Conservation (phyloP, 2,113 vertebrate genomes). For the Melanerpes aurifrons region DNA sequence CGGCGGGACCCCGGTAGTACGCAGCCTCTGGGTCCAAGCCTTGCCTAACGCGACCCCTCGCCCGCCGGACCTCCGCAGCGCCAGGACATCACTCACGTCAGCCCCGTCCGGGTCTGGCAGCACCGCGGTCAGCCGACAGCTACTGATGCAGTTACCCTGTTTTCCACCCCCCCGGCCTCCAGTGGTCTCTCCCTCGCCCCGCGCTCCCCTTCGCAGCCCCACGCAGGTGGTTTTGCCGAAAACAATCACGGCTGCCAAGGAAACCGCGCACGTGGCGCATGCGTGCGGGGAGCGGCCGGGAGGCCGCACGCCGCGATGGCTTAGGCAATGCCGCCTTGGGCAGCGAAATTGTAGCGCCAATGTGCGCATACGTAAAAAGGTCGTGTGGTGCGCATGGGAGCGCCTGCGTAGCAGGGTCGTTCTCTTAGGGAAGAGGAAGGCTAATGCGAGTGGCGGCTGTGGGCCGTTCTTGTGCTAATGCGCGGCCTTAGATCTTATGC, state of each 20-base stretch:
- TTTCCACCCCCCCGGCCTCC: background rate
- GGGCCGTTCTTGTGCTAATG: fast-evolving
- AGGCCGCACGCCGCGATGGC: background rate
- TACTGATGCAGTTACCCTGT: background rate
- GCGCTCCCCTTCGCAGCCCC: background rate
- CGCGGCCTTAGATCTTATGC: too few species aligned
- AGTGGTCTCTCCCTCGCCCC: background rate
- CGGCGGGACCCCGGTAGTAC: too few species aligned
- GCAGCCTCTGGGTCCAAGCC: background rate
- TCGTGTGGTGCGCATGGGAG: fast-evolving
- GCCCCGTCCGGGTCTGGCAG: background rate
- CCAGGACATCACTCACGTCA: background rate
- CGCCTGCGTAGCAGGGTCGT: background rate
- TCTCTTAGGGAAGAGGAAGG: too few species aligned
- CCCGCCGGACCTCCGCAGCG: background rate
- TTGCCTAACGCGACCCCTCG: background rate
- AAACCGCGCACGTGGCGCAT: background rate
- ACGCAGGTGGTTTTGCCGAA: background rate
- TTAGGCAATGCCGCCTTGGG: fast-evolving
- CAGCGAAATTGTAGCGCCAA: background rate
- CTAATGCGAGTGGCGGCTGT: fast-evolving
- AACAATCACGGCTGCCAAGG: slow-evolving; percentile 39
- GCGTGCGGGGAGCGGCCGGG: background rate
- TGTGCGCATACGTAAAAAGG: fast-evolving
- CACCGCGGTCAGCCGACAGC: too few species aligned